Percentiles rank a stretch among this genome's conserved stretches.
phyloP scores from a whole-genome alignment of 2,113 vertebrate species.

The Ceyx melanurus region DNA sequence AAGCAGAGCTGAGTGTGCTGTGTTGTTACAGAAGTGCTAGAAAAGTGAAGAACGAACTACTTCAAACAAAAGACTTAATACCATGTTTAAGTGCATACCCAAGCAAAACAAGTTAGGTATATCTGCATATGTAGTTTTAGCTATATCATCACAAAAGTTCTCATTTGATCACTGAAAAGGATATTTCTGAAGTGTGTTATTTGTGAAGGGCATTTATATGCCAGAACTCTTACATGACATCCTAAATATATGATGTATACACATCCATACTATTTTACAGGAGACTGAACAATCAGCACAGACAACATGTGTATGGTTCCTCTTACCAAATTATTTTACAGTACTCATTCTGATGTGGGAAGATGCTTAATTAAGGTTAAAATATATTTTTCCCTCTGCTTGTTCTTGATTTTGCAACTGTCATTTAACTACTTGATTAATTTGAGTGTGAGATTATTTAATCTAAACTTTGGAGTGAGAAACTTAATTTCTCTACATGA shows the following conservation, averaged over 20 bases:
- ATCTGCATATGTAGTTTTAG: background rate
- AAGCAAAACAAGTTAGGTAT: background rate
- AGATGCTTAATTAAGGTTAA: constrained; percentile 14
- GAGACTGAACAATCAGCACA: background rate
- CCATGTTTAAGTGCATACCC: background rate
- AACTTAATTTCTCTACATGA: background rate
- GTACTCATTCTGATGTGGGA: background rate
- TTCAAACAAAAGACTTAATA: background rate
- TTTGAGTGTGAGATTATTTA: background rate
- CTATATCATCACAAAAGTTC: background rate
- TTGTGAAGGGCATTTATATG: background rate
- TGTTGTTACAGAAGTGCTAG: background rate
- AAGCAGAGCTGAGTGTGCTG: background rate
- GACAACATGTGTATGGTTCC: background rate
- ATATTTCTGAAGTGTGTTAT: background rate
- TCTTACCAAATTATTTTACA: constrained; percentile 14
- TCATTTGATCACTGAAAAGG: background rate
- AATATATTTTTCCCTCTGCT: constrained; percentile 11
- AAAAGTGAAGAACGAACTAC: background rate
- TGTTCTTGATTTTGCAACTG: background rate
- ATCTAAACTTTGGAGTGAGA: background rate
- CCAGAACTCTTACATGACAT: background rate
- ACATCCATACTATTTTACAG: background rate
- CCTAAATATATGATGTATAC: background rate
- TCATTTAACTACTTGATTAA: background rate